Base-by-base conservation (phyloP, 2,113 vertebrate genomes). In the Labeo catla region DNA sequence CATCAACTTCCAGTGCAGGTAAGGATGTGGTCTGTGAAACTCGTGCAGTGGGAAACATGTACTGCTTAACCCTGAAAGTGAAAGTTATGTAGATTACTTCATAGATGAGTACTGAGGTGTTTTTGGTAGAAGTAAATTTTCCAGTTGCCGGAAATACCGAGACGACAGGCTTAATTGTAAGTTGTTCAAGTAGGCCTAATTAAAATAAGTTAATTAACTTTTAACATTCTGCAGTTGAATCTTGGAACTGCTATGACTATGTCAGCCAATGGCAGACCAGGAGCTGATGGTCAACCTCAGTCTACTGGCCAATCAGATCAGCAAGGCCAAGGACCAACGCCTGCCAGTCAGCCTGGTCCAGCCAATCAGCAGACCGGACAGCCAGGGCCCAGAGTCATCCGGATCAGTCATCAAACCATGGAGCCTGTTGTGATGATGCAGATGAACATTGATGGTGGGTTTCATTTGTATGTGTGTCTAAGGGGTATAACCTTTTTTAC, bases 351-450 rank as follows among this genome's bases (percentile, higher is more conserved):
- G 92, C 90, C 94, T 88, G 89, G 93, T 28, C 91, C 92, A n/a
- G 88, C 94, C 89, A 93, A 95, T 91, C 93, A 94, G 81, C 92
- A 79, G 85, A 34, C 13, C n/a, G 94, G 94, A 34, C 93, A 93
- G 89, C 86, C 89, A 43, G 95, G 95, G 1, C 93, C 94, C 2
- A 95, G 97, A 43, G 96, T 98, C 91, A 97, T 98, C 91, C 95
- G 97, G 76, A 97, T 98, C 93, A 97, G 96, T 73, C 97, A 97
- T 92, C 97, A 98, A 94, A 96, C 96, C 0, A 95, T 97, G 89
- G 96, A 97, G 81, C 97, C 97, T 2, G 94, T 97, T 87, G 96
- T 98, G 89, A 97, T 98, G 97, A 98, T 98, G 97, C 97, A 98
- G 92, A 98, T 98, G 96, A 98, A 97, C 93, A 92, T 97, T 81